Base-by-base conservation (phyloP, 2,888 invertebrate genomes). In the Neelides folsomi region DNA sequence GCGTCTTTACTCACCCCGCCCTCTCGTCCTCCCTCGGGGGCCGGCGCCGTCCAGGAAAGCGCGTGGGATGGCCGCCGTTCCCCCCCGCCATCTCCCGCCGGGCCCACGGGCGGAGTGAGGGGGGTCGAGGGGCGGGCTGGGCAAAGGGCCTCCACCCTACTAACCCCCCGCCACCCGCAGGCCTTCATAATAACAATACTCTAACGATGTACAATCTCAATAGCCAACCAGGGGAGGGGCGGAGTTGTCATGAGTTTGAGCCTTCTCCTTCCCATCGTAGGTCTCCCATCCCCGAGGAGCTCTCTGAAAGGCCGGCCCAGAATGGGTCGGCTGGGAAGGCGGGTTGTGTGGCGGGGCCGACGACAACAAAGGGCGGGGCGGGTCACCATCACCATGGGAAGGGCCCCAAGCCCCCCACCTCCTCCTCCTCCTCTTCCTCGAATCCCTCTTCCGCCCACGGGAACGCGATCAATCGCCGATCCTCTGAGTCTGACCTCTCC, bases 401-500 rank as follows among this genome's bases (percentile, higher is more conserved):
- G 50, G 27, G 40, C 47, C 35, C 49, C 56, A 42, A 59, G 49
- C 54, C 48, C 52, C 42, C 56, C 57, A 51, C 34, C 39, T 39
- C 41, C 41, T 42, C 45, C 44, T 39, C 46, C 39, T 52, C 43
- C 43, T 42, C 45, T 39, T 45, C 12, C 13, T 34, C 36, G 15
- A 12, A 20, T 39, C 12, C 44, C 13, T 49, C 18, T 37, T 38
- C 70, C 73, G 16, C 68, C 73, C 54, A 71, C 74, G 66, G 72
- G 75, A 35, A 69, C 75, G 64, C 60, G 71, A 72, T 83, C 56
- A 82, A 83, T 67, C 76, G 90, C 49, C 75, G 92, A 63, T 90
- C 90, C 3, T 92, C 92, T 2, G 94, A 93, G 71, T 92, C 93
- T 0, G 94, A 94, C 72, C 75, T 90, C 62, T 90, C 86, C 73